These are phyloP conservation scores for Euphydryas editha DNA, from an alignment of 2,888 invertebrate species.

Conservation along the genomic window DNA sequence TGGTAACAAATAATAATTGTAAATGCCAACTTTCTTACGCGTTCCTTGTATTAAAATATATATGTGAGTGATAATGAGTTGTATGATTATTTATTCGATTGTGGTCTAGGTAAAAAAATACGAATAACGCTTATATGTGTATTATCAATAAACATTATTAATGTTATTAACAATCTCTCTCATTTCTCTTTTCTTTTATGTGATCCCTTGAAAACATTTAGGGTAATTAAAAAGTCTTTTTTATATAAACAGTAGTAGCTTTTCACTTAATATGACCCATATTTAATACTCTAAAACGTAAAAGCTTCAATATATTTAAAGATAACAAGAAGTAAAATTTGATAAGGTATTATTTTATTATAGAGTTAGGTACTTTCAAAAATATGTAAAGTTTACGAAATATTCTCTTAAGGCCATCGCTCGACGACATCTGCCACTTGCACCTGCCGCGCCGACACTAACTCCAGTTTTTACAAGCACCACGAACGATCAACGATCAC, in stretches of 20 bases:
- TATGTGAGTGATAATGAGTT: too few species aligned
- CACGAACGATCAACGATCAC: conserved; percentile 48
- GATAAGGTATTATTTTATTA: conserved; percentile 19
- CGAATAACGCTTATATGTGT: too few species aligned
- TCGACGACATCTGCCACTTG: conserved; percentile 59
- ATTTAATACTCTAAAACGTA: background rate
- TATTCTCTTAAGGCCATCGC: conserved; percentile 49
- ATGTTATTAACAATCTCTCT: too few species aligned
- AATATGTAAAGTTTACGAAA: conserved; percentile 48
- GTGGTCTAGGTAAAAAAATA: too few species aligned
- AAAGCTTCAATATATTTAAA: background rate
- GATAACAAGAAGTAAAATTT: conserved; percentile 32
- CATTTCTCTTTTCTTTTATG: too few species aligned
- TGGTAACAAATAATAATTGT: background rate
- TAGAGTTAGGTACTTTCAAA: conserved; percentile 24
- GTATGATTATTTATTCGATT: too few species aligned
- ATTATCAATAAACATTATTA: too few species aligned
- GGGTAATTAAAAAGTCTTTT: too few species aligned
- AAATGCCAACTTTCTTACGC: background rate
- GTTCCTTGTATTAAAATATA: too few species aligned
- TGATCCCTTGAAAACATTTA: too few species aligned
- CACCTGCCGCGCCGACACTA: conserved; percentile 58
- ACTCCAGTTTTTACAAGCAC: conserved; percentile 58
- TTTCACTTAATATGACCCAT: too few species aligned
- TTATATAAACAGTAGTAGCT: too few species aligned